Evolutionary conservation across 2,797 vertebrate species (phyloP), one percentile per base, ranked within the genome.

Genomic region (Gadopsis bispinosus): DNA sequence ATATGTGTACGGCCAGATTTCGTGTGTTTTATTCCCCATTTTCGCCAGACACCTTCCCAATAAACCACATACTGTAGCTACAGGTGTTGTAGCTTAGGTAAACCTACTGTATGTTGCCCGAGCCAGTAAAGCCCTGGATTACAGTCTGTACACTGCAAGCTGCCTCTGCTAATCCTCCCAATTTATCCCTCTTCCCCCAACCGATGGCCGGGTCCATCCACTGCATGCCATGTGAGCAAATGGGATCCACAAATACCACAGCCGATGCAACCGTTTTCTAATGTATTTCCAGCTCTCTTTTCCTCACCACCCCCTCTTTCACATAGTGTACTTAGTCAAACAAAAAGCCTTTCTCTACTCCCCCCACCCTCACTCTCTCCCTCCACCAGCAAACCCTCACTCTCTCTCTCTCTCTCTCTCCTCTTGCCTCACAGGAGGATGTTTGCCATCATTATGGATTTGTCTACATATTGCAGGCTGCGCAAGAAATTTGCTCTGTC

Each of bases 301-400:
- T 78, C 84, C 79, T 83, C 81, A 11, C 83, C 77, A 39, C 92
- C 90, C 89, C 77, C 83, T 87, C 89, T 86, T 90, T 92, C 83
- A 85, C 88, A 84, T 87, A 87, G 84, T 90, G 86, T 91, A 91
- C 91, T 93, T 85, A 87, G 83, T 86, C 86, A 93, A 91, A 93
- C 92, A 94, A 93, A 93, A 94, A 93, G 91, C 82, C 87, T 92
- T 92, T 94, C 88, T 88, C 77, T 79, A 75, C 78, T 45, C 77
- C 69, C 61, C 51, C 67, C 72, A 75, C 67, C 56, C 22, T 66
- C 58, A 75, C 26, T 37, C 68, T 3, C 14, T 20, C 19, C 12
- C 12, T 0, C 62, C 37, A 45, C 45, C 51, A 56, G 22, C 73
- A 16, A 63, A 62, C 16, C 4, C 83, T 78, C 71, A 10, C 71